phyloP scores from a whole-genome alignment of 2,888 invertebrate species.

The Mayetiola destructor region DNA sequence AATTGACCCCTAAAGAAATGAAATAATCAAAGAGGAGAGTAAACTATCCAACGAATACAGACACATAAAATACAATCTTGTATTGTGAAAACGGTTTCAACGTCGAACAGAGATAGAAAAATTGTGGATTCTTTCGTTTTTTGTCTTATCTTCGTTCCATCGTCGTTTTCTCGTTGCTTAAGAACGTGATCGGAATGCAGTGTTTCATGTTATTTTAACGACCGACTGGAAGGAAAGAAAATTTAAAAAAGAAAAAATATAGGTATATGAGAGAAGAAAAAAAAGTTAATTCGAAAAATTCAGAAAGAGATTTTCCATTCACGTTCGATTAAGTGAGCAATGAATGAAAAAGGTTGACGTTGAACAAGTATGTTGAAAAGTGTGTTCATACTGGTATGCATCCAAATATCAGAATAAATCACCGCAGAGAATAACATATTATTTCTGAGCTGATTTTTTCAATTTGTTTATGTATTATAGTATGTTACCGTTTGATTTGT shows the following conservation, averaged over 20 bases:
- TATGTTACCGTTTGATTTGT: no score
- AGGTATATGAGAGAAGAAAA: background rate
- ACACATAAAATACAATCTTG: background rate
- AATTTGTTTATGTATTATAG: no score
- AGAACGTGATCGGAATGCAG: conserved; percentile 21
- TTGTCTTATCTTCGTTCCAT: background rate
- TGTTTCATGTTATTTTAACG: conserved; percentile 15
- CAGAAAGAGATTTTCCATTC: background rate
- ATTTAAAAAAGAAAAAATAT: background rate
- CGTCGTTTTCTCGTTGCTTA: background rate
- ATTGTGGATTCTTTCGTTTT: background rate
- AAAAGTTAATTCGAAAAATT: background rate
- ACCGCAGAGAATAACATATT: no score
- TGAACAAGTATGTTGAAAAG: background rate
- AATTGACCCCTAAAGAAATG: background rate
- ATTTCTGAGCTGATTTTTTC: no score
- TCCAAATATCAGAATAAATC: conserved; percentile 1
- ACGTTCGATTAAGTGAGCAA: background rate
- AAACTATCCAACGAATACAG: background rate
- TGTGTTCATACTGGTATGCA: conserved; percentile 3
- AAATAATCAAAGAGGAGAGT: conserved; percentile 8
- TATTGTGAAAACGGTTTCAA: background rate
- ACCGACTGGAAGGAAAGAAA: background rate
- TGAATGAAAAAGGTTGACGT: background rate
- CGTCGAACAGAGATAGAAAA: conserved; percentile 3